Evolutionary conservation across 2,888 invertebrate genomes (phyloP), one percentile per base, ranked within the genome.

Genomic region (Salticus scenicus): DNA sequence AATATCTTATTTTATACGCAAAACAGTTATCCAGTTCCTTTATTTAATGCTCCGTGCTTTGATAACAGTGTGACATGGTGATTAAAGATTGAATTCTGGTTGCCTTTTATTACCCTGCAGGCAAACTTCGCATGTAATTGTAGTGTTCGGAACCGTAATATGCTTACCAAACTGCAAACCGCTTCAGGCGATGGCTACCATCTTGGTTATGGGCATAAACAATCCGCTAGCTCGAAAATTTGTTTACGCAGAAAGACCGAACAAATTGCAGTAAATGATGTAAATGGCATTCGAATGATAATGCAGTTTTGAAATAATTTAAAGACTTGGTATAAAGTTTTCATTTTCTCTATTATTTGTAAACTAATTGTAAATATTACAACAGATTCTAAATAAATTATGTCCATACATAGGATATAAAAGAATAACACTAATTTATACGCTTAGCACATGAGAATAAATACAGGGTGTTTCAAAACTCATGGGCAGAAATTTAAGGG

Each of bases 171-270:
- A 24, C 28, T 20, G 37, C 24, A 28, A 24, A 42, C 33, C 20
- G 27, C 74, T 74, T 28, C 4, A 2, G 74, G 79, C 78, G 79
- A 85, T 74, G 63, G 14, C 47, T 33, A 85, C 70, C 85, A 85
- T 76, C 85, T 85, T 85, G 85, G 79, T 74, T 31, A 63, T 85
- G 78, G 77, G 84, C 84, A 84, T 10, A 20, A n/a, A 74, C 84
- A 84, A 84, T 84, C 84, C 85, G 85, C 70, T 79, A 73, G 66
- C 76, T 20, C 42, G 41, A 67, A 77, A 73, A 84, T 73, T 78
- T 41, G 37, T 41, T 33, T n/a, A 28, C 8, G 33, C 33, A 33
- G 33, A 67, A n/a, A 33, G 30, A 67, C 4, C 31, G n/a, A n/a
- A n/a, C n/a, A n/a, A n/a, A n/a, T n/a, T n/a, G n/a, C n/a, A n/a